Percentiles rank a stretch among this genome's conserved stretches.
phyloP scores from a whole-genome alignment of 2,113 vertebrate species.

The Casuarius casuarius region DNA sequence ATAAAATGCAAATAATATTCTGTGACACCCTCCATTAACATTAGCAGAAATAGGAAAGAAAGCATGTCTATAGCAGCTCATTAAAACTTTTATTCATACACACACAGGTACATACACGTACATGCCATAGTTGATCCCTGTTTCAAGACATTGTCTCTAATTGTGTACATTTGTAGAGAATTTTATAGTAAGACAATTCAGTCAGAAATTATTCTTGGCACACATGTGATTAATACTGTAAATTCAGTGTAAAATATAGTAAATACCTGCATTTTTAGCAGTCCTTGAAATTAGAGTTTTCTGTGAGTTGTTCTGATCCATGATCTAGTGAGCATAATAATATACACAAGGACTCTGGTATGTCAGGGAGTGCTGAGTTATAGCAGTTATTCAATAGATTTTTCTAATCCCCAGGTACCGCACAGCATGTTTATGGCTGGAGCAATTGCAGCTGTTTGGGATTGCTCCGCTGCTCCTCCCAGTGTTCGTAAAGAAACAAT shows the following conservation, averaged over 20 bases:
- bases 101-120: not conserved
- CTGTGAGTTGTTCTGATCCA: not conserved
- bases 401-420: not conserved
- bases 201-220: not conserved
- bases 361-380: not conserved
- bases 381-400: not conserved
- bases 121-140: not conserved
- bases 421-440: not conserved
- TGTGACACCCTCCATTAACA: not conserved
- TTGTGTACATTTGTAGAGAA: not conserved
- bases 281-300: not conserved
- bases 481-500: not conserved
- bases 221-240: not conserved
- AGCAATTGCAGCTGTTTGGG: not conserved
- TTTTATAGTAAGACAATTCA: not conserved
- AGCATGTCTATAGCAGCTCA: not conserved
- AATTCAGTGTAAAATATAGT: not conserved
- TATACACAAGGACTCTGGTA: not conserved
- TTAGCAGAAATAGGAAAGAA: not conserved
- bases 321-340: not conserved
- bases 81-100: not conserved
- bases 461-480: not conserved
- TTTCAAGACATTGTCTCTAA: not conserved
- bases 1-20: not conserved
- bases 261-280: not conserved